Base-by-base conservation (phyloP, 2,888 invertebrate species). In the Dione vanillae region DNA sequence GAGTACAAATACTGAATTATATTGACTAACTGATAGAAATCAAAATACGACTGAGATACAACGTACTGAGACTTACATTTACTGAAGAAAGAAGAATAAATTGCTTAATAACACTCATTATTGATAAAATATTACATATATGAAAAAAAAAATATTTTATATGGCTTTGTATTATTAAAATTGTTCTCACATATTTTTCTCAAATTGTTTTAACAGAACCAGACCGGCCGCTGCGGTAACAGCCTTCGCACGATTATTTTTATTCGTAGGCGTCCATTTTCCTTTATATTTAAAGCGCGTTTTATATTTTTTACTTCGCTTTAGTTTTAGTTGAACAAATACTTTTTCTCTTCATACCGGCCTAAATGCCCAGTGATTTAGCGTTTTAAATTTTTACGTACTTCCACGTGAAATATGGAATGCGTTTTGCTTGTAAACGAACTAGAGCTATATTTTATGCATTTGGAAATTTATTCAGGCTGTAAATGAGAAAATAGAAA, bases 271-370 rank as follows among this genome's bases (percentile, higher is more conserved):
- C 58, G 47, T 58, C 56, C 58, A 61, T 61, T 67, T 67, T 67
- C 61, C 61, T 67, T 67, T 67, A 67, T 67, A 51, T 67, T 51
- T 41, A 35, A 61, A 43, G 61, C 40, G 61, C 43, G 27, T 61
- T 52, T 52, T 61, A 61, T 11, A 41, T 27, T 51, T 51, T 41
- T 51, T 67, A 67, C 59, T 67, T 51, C 49, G 20, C 64, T 64
- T 51, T 45, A 45, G 61, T 61, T 61, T 49, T 51, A 64, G 64
- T 64, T 52, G 67, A 67, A 67, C 61, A 67, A 67, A 67, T 67
- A 67, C 61, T 67, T 67, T 67, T 67, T 67, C 51, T 52, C 19
- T 67, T 61, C 52, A 61, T 61, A 19, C 67, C 61, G 51, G 67
- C 61, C 67, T 67, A 67, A 61, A 67, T 67, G 43, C 43, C 49